Base-by-base conservation (phyloP, 2,888 invertebrate species). In the Tenthredo notha region DNA sequence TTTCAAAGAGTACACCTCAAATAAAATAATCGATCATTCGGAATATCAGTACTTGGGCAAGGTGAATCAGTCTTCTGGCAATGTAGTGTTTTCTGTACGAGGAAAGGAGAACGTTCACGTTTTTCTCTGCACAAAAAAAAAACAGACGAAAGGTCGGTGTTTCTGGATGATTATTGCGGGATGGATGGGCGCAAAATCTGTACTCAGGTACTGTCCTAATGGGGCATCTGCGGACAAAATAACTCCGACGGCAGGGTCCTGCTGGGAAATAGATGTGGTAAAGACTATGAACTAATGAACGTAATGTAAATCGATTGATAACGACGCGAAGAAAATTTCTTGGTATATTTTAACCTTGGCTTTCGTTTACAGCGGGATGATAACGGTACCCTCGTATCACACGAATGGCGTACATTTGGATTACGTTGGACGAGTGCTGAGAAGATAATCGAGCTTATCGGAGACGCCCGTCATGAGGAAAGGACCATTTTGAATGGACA, bases 311-410 rank as follows among this genome's bases (percentile, higher is more conserved):
- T 10, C 61, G 2, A 12, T 25, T 12, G 25, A 12, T 25, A 25
- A 21, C 1, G 2, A 18, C 54, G 54, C n/a, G 54, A 7, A n/a
- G 18, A n/a, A 54, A 54, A 54, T 54, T 54, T 5, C n/a, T n/a
- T 54, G 50, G n/a, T 12, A 15, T 75, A 21, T 47, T 33, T 75
- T 0, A 33, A 77, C 33, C 33, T 47, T 9, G 25, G 5, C 12
- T n/a, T 54, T 25, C 12, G 9, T 33, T 77, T 10, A 29, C 50
- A 91, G 90, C n/a, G n/a, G n/a, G 84, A 84, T 21, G 3, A 0
- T 9, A 50, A 87, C n/a, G n/a, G n/a, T n/a, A n/a, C n/a, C n/a
- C n/a, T n/a, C n/a, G n/a, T 7, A 50, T 6, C 18, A 6, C 12
- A 33, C 33, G 33, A 33, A 33, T 33, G 33, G 33, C 33, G 33